Conservation (phyloP, 2,797 vertebrate species). For the Myoxocephalus aenaeus region DNA sequence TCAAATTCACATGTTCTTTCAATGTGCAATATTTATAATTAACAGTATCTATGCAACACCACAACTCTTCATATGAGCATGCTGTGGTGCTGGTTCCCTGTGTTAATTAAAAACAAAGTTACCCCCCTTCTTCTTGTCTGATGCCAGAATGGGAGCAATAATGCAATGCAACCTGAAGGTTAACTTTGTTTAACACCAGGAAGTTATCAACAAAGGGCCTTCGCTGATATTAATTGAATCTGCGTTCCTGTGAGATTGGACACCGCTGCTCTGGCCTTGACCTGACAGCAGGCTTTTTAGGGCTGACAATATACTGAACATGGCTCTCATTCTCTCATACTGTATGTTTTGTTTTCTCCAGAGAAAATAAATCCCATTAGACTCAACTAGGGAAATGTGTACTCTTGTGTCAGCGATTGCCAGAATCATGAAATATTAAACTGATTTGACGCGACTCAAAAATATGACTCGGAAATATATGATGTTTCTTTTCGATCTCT, state of each 20-base stretch:
- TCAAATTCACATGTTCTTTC: neutral
- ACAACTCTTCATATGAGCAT: neutral
- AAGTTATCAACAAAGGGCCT: constrained; percentile 64
- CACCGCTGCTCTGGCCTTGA: constrained; percentile 64
- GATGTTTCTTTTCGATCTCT: constrained; percentile 33
- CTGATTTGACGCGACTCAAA: constrained; percentile 61
- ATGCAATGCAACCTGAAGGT: constrained; percentile 37
- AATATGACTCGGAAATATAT: constrained; percentile 38
- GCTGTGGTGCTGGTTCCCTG: neutral
- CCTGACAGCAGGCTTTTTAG: constrained; percentile 54
- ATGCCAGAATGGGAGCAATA: constrained; percentile 51
- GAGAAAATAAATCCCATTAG: constrained; percentile 56
- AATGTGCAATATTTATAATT: neutral
- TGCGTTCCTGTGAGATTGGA: constrained; percentile 63
- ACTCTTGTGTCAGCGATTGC: constrained; percentile 48
- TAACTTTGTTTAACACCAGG: constrained; percentile 55
- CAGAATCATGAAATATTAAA: constrained; percentile 66
- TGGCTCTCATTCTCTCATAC: constrained; percentile 40
- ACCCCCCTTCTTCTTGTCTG: constrained; percentile 24
- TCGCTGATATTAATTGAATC: constrained; percentile 60
- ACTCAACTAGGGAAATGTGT: constrained; percentile 52
- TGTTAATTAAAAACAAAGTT: constrained; percentile 29
- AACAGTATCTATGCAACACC: neutral
- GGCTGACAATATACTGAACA: constrained; percentile 21
- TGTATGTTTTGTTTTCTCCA: constrained; percentile 56